Conservation (phyloP, 1,140 invertebrate genomes). For the Drosophila sucinea region DNA sequence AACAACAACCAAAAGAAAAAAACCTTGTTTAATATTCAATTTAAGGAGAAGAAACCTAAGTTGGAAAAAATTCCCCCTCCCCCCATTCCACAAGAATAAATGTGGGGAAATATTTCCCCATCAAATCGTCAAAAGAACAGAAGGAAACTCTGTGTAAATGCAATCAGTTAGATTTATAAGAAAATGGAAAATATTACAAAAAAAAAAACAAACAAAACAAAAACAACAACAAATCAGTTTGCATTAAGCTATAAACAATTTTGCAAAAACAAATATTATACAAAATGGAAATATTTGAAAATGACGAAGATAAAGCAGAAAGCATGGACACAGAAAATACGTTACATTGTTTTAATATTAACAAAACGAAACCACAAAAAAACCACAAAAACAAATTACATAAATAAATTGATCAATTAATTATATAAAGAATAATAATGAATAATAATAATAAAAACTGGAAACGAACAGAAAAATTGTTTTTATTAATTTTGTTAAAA, state of each 20-base stretch:
- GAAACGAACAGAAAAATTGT: constrained; percentile 73
- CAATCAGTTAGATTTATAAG: constrained; percentile 82
- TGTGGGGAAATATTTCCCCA: constrained; percentile 3
- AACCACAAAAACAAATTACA: constrained; percentile 51
- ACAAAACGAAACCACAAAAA: background rate
- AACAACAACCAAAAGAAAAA: background rate
- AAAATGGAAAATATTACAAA: constrained; percentile 43
- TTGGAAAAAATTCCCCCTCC: constrained; percentile 1
- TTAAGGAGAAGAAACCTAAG: constrained; percentile 13
- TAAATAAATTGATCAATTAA: constrained; percentile 79
- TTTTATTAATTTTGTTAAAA: constrained; percentile 82
- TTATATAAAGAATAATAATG: constrained; percentile 62
- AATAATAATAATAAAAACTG: constrained; percentile 34
- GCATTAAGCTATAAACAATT: constrained; percentile 13
- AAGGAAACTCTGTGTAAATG: constrained; percentile 76
- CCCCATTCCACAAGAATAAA: background rate
- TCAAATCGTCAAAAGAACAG: background rate
- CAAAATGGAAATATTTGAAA: constrained; percentile 20
- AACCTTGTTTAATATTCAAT: constrained; percentile 17
- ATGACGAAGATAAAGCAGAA: constrained; percentile 35
- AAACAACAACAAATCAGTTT: constrained; percentile 17
- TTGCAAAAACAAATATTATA: constrained; percentile 6
- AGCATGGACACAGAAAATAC: constrained; percentile 53
- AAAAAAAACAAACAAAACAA: constrained; percentile 27
- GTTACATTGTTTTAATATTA: constrained; percentile 81